Percentiles rank a stretch among this genome's conserved stretches.
Conservation (phyloP, 2,888 invertebrate species). For the Galerucella nymphaeae region DNA sequence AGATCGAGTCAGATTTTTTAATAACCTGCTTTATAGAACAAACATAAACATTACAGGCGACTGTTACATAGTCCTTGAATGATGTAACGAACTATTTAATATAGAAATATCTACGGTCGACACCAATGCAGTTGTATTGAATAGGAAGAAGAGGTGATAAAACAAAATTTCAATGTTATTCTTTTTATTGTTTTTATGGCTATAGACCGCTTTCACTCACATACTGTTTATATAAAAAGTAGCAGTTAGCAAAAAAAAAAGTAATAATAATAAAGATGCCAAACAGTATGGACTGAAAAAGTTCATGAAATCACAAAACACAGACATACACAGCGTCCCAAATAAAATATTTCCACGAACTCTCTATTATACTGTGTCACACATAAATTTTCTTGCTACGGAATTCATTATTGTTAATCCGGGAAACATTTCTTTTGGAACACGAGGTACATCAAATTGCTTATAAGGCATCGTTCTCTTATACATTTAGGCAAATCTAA, state of each 20-base stretch:
- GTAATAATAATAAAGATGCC: constrained; percentile 31
- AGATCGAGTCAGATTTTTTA: too few species aligned
- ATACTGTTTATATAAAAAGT: constrained; percentile 48
- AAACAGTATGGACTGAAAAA: constrained; percentile 57
- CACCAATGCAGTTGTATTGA: too few species aligned
- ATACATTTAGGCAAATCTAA: constrained; percentile 59
- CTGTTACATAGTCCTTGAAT: too few species aligned
- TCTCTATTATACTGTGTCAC: neutral
- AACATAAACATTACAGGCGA: too few species aligned
- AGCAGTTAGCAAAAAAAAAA: constrained; percentile 45
- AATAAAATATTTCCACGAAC: neutral
- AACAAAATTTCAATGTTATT: constrained; percentile 32
- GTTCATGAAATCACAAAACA: constrained; percentile 29
- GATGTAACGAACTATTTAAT: too few species aligned
- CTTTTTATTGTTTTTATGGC: constrained; percentile 43
- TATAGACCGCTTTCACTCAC: constrained; percentile 47
- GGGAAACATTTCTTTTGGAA: neutral
- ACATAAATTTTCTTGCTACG: neutral
- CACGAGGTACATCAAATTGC: constrained; percentile 1
- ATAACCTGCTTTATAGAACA: too few species aligned
- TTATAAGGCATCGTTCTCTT: constrained; percentile 59
- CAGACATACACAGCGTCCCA: constrained; percentile 8
- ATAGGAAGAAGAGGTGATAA: constrained; percentile 9
- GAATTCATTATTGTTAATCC: neutral
- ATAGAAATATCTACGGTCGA: too few species aligned